A percentile compares a stretch with the other conserved stretches of the same genome.
These are phyloP conservation scores for Stenodema calcarata DNA, from an alignment of 2,888 invertebrate species.

Conservation along the genomic window DNA sequence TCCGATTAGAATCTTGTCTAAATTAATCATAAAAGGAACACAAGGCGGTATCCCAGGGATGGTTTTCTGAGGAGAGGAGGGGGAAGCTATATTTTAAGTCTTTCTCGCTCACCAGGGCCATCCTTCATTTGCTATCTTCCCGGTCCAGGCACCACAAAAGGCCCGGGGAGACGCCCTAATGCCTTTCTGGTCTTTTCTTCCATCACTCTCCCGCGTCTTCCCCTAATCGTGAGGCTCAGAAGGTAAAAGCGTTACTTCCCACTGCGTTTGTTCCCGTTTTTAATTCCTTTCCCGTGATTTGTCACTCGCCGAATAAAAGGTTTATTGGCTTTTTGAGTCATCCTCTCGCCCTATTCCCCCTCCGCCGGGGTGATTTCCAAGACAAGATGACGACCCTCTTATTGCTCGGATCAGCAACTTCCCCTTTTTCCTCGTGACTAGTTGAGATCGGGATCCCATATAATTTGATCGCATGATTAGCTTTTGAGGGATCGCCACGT, in stretches of 20 bases:
- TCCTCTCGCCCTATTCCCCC: no score
- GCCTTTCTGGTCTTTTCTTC: conserved; percentile 40
- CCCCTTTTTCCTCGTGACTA: conserved; percentile 12
- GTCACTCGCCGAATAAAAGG: conserved; percentile 20
- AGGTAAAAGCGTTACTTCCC: neutral
- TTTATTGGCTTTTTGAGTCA: conserved; percentile 35
- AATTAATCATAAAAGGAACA: conserved; percentile 45
- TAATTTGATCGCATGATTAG: conserved; percentile 47
- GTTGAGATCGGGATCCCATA: conserved; percentile 25
- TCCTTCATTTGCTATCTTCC: conserved; percentile 48
- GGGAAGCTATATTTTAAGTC: conserved; percentile 40
- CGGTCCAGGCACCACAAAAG: conserved; percentile 42
- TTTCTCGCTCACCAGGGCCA: conserved; percentile 19
- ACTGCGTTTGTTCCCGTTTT: neutral
- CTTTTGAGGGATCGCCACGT: conserved; percentile 35
- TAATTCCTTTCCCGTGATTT: conserved; percentile 40
- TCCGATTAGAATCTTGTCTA: conserved; percentile 39
- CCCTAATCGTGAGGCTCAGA: neutral
- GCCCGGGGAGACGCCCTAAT: conserved; percentile 8
- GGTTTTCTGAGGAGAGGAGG: neutral
- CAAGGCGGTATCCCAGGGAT: neutral
- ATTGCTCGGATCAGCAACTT: conserved; percentile 41
- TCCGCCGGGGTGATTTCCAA: neutral
- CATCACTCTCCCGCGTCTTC: conserved; percentile 7
- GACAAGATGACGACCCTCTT: conserved; percentile 1